phyloP scores from a whole-genome alignment of 53 echinoderm and acorn worm species.

The Astropecten irregularis region DNA sequence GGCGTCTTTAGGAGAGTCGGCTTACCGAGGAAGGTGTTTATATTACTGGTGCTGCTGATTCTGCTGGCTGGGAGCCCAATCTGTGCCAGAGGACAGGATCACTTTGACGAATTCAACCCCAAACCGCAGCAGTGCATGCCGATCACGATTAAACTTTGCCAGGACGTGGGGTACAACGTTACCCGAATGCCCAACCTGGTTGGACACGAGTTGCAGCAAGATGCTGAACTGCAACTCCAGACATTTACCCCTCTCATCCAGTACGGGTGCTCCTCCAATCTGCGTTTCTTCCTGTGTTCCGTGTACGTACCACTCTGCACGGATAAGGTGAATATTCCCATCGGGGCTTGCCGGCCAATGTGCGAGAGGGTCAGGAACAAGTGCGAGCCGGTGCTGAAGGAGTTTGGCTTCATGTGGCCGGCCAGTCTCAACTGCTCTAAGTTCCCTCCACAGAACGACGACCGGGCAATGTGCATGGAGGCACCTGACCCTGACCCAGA shows the following conservation, averaged over 20 bases:
- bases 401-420: conserved; percentile 96
- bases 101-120: conserved; percentile 86
- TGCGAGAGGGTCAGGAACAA: conserved; percentile 86
- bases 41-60: background rate
- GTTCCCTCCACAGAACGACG: conserved; percentile 78
- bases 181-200: conserved; percentile 98
- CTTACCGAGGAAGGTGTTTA: conserved; percentile 35
- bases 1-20: conserved; percentile 8
- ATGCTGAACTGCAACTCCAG: conserved; percentile 89
- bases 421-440: conserved; percentile 87
- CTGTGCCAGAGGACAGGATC: conserved; percentile 42
- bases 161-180: conserved; percentile 90
- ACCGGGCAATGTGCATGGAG: conserved; percentile 87
- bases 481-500: conserved; percentile 57
- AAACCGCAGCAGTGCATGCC: conserved; percentile 88
- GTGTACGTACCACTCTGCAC: conserved; percentile 93
- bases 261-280: conserved; percentile 82
- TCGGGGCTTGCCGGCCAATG: conserved; percentile 91
- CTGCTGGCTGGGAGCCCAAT: background rate
- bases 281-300: conserved; percentile 94
- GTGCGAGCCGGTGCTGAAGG: conserved; percentile 95
- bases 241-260: conserved; percentile 98
- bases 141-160: conserved; percentile 84
- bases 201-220: conserved; percentile 91
- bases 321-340: conserved; percentile 88